These are phyloP conservation scores for Mesocricetus auratus DNA, from an alignment of 2,113 vertebrate species.

Conservation along the genomic window DNA sequence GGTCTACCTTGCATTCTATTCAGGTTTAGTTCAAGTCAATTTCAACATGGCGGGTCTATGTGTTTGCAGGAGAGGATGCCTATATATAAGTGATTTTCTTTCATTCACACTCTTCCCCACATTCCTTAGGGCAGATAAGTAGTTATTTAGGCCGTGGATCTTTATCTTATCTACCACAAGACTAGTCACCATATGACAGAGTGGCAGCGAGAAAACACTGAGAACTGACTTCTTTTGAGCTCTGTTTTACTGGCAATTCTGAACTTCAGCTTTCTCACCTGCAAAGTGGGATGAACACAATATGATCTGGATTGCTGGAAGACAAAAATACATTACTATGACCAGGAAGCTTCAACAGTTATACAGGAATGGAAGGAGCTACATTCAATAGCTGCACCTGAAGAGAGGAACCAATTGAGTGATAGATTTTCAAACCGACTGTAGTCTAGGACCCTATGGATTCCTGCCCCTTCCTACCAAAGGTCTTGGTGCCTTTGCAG, in stretches of 20 bases:
- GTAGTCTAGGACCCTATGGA: neutral
- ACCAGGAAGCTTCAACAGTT: neutral
- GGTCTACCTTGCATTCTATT: neutral
- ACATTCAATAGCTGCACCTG: too few relatives aligned
- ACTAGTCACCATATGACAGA: neutral
- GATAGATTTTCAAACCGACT: neutral
- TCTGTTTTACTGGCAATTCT: neutral
- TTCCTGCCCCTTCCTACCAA: neutral
- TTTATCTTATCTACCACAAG: neutral
- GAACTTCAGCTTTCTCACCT: constrained; percentile 33
- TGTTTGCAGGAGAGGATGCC: neutral
- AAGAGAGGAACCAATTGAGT: neutral
- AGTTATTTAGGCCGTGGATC: neutral
- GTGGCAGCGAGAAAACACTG: neutral
- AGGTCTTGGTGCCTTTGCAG: neutral
- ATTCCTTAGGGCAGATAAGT: neutral
- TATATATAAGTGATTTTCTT: neutral
- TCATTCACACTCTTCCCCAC: neutral
- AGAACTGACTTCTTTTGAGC: neutral
- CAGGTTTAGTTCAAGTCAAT: neutral
- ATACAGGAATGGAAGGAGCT: neutral
- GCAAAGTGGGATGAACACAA: neutral
- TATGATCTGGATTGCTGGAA: neutral
- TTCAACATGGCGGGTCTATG: neutral
- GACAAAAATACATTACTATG: neutral